A percentile compares a stretch with the other conserved stretches of the same genome.
Conservation (phyloP, 2,797 vertebrate species). For the Sebastes vulpes region DNA sequence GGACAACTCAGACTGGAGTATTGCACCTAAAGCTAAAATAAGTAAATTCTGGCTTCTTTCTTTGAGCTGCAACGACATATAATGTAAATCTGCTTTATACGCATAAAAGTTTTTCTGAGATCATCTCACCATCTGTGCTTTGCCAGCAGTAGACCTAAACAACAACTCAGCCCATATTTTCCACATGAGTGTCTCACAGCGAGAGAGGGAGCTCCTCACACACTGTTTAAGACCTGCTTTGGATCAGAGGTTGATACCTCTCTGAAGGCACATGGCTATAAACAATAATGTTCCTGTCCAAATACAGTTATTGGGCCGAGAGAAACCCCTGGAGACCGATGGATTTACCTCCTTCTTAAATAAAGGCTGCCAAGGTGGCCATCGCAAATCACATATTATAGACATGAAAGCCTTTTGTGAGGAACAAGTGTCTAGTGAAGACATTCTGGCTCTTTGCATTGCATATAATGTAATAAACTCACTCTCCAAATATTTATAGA, state of each 20-base stretch:
- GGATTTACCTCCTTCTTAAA: constrained; percentile 17
- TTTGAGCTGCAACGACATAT: neutral
- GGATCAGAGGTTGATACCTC: constrained; percentile 50
- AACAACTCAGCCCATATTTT: constrained; percentile 49
- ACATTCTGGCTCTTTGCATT: neutral
- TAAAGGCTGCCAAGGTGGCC: neutral
- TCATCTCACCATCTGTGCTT: constrained; percentile 5
- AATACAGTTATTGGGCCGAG: constrained; percentile 57
- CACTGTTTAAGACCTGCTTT: constrained; percentile 47
- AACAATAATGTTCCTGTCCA: constrained; percentile 70
- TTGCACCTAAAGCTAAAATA: neutral
- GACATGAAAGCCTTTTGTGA: neutral
- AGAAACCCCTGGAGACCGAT: neutral
- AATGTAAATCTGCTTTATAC: neutral
- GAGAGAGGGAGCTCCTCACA: neutral
- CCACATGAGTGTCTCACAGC: constrained; percentile 30
- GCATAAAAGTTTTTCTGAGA: neutral
- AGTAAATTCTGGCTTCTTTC: neutral
- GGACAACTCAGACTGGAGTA: neutral
- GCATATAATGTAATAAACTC: neutral
- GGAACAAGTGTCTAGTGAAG: neutral
- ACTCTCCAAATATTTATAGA: neutral
- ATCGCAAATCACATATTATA: neutral
- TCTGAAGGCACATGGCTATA: constrained; percentile 32
- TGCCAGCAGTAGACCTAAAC: constrained; percentile 22